These are phyloP conservation scores for Muschampia plurimacula DNA, from an alignment of 2,888 invertebrate species.

Conservation along the genomic window DNA sequence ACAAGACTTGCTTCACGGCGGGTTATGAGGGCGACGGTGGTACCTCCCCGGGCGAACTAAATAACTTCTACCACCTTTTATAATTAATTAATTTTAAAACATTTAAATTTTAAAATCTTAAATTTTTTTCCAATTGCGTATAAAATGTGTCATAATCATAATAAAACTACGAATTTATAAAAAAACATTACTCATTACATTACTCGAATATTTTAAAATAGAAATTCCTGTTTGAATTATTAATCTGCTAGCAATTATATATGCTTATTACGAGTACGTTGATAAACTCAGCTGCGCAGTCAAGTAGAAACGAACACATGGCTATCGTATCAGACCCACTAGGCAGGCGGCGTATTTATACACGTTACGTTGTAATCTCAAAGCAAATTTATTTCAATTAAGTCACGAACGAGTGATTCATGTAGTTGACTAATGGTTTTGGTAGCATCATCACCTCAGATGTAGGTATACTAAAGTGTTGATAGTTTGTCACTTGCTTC, in stretches of 20 bases:
- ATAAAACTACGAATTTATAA: too few relatives aligned
- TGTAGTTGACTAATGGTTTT: slow-evolving; percentile 32
- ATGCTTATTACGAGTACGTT: slow-evolving; percentile 4
- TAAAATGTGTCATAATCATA: too few relatives aligned
- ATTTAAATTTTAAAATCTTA: too few relatives aligned
- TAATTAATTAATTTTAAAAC: too few relatives aligned
- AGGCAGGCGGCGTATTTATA: slow-evolving; percentile 18
- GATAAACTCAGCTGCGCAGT: slow-evolving; percentile 6
- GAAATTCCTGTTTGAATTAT: not conserved
- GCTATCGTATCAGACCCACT: slow-evolving; percentile 12
- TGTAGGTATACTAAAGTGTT: not conserved
- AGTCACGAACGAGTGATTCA: slow-evolving; percentile 37
- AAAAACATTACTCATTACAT: not conserved
- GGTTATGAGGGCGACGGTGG: too few relatives aligned
- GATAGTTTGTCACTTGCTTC: not conserved
- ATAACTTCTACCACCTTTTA: too few relatives aligned
- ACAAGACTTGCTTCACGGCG: too few relatives aligned
- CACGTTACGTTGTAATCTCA: slow-evolving; percentile 27
- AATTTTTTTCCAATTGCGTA: too few relatives aligned
- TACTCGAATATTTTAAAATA: not conserved
- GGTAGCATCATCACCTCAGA: slow-evolving; percentile 17
- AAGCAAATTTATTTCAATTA: slow-evolving; percentile 38
- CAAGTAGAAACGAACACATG: slow-evolving; percentile 3
- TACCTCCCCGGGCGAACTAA: too few relatives aligned
- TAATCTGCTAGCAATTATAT: slow-evolving; percentile 3